Evolutionary conservation across 1,140 invertebrate species (phyloP).

Genomic region (Scaptomyza hsui): DNA sequence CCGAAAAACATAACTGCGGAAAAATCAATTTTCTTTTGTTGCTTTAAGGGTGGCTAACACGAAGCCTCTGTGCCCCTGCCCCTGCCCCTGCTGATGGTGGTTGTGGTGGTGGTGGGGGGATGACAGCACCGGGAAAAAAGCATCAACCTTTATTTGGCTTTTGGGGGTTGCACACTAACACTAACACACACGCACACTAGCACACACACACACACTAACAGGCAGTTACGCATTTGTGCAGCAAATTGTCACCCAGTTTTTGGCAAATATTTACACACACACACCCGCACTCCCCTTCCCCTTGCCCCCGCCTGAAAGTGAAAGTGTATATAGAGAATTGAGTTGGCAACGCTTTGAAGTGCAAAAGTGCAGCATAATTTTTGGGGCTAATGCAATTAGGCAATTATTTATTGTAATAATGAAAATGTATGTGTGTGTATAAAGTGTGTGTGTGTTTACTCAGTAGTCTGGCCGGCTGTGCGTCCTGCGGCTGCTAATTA

Average conservation of each 20-base stretch:
- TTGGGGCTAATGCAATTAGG: constrained; percentile 74
- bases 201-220: constrained; percentile 13
- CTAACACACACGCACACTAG: constrained; percentile 27
- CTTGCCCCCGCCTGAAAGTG: constrained; percentile 22
- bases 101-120: constrained; percentile 26
- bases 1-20: constrained; percentile 59
- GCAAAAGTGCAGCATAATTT: constrained; percentile 78
- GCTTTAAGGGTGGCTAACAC: constrained; percentile 45
- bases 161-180: constrained; percentile 67
- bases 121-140: constrained; percentile 17
- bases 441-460: constrained; percentile 23
- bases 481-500: constrained; percentile 66
- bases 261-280: constrained; percentile 29
- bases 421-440: constrained; percentile 10
- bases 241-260: constrained; percentile 79
- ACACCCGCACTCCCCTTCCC: neutral
- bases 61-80: too few relatives aligned
- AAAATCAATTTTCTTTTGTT: constrained; percentile 80
- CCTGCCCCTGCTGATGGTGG: too few relatives aligned
- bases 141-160: constrained; percentile 37
- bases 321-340: constrained; percentile 47
- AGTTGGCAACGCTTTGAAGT: constrained; percentile 61
- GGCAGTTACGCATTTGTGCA: constrained; percentile 73
- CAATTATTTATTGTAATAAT: constrained; percentile 60
- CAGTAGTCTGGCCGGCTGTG: neutral